phyloP scores from a whole-genome alignment of 2,888 invertebrate genomes.

The Coenonympha glycerion region DNA sequence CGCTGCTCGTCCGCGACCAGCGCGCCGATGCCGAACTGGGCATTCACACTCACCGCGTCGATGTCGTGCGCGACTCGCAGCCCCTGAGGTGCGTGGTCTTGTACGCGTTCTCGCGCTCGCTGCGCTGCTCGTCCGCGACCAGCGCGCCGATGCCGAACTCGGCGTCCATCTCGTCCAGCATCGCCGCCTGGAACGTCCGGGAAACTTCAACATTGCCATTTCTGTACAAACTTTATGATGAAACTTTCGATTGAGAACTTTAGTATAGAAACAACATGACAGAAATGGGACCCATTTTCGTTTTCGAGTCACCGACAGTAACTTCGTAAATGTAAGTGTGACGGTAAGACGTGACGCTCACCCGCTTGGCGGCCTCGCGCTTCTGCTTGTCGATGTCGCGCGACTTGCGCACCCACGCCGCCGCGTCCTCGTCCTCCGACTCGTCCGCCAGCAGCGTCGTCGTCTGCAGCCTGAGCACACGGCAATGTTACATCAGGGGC shows the following conservation, averaged over 20 bases:
- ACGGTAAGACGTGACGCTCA: constrained; percentile 47
- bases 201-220: no score
- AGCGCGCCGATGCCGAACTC: constrained; percentile 93
- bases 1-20: constrained; percentile 86
- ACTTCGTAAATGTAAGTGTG: no score
- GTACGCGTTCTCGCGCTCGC: constrained; percentile 75
- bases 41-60: constrained; percentile 65
- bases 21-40: constrained; percentile 91
- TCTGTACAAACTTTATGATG: no score
- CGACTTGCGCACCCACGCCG: constrained; percentile 89
- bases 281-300: no score
- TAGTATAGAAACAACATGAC: no score
- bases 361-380: constrained; percentile 88
- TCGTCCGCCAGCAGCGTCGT: constrained; percentile 77
- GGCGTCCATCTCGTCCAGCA: constrained; percentile 95
- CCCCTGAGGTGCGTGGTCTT: constrained; percentile 87
- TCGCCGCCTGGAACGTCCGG: constrained; percentile 90
- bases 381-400: constrained; percentile 86
- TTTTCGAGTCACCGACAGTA: no score
- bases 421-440: constrained; percentile 82
- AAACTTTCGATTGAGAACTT: no score
- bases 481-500: no score
- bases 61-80: constrained; percentile 91
- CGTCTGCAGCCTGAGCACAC: constrained; percentile 48
- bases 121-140: constrained; percentile 84